These are phyloP conservation scores for Athene noctua DNA, from an alignment of 2,113 vertebrate species.

Conservation along the genomic window DNA sequence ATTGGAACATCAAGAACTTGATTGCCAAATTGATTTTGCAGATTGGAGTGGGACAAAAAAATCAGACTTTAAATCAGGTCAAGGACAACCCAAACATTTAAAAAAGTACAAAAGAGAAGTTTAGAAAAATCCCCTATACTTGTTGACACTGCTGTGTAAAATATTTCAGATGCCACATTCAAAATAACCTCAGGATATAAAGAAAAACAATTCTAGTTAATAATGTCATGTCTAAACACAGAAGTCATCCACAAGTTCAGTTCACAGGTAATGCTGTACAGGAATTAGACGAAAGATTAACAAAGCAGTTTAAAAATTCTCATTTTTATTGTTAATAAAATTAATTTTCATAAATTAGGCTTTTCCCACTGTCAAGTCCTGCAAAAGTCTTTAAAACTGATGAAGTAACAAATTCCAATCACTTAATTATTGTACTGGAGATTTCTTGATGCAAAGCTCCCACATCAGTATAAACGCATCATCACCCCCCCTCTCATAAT, in stretches of 20 bases:
- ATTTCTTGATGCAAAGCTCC: background rate
- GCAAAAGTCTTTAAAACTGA: background rate
- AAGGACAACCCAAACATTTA: background rate
- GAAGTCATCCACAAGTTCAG: background rate
- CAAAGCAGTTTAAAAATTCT: background rate
- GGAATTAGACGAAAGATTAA: background rate
- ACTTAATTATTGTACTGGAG: background rate
- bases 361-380: background rate
- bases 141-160: background rate
- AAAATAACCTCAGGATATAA: background rate
- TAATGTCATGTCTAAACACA: background rate
- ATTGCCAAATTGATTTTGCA: background rate
- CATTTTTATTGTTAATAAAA: background rate
- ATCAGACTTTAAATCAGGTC: background rate
- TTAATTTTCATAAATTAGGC: background rate
- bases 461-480: background rate
- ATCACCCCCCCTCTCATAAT: background rate
- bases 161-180: background rate
- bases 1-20: background rate
- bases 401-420: background rate
- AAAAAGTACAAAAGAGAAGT: background rate
- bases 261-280: background rate
- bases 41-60: background rate
- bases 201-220: background rate
- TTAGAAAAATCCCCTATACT: background rate